Evolutionary conservation across 2,113 vertebrate species (phyloP), one percentile per base, ranked within the genome.

Genomic region (Chaetorhynchus papuensis): DNA sequence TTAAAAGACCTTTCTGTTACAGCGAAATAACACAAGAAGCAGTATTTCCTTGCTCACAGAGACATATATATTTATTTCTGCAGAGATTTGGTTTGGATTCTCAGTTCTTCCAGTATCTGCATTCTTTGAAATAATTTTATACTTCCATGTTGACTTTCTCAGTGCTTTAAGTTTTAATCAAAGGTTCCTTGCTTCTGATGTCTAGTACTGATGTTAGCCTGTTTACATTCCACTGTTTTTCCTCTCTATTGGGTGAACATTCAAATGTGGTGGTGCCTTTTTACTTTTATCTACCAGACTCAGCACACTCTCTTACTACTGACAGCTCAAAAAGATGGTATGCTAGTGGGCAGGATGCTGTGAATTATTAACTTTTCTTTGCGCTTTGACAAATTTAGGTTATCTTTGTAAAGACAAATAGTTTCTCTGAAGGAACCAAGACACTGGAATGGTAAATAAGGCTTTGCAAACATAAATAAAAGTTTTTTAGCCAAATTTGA

Each of bases 121-220:
- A 88, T 87, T 52, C 77, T 78, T 90, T 96, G n/a, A 60, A 96
- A 94, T 83, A 83, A 95, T 94, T 85, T 93, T 71, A 24, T 82
- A 87, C 81, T 91, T 96, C 72, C 85, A 79, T 90, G 93, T 93
- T 93, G 82, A 87, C 75, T 93, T 84, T 59, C 76, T 83, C 63
- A 30, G 39, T 68, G 90, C 69, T 97, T 96, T 94, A 96, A 93
- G 80, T 85, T 95, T 97, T 96, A 94, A 94, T 95, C 91, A 86
- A 95, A 96, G 81, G 68, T 84, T 93, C 72, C 75, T 79, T 64
- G 86, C 86, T 94, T 90, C 89, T 96, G 91, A 97, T 96, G 84
- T 96, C 3, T 15, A 93, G 26, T 56, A 91, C 89, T 95, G 83
- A 90, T 96, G 82, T 81, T 97, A 93, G 87, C 63, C 70, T 95